Evolutionary conservation across 2,888 invertebrate species (phyloP).

Genomic region (Athalia circularis): DNA sequence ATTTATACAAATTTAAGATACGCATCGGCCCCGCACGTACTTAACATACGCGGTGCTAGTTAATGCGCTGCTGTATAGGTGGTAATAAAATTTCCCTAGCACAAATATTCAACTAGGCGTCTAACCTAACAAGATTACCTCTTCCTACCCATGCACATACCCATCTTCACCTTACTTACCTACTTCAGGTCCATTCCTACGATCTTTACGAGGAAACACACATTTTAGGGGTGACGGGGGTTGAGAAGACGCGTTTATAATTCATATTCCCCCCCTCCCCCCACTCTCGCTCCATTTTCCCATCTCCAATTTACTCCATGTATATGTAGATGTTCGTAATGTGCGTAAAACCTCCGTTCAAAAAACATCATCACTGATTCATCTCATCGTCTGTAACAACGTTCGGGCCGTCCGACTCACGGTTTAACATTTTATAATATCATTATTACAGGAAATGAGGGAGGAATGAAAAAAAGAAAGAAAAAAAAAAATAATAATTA

Average conservation of each 20-base stretch:
- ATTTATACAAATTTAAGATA: too few species aligned
- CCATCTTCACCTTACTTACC: background rate
- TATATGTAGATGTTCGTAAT: too few species aligned
- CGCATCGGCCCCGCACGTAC: too few species aligned
- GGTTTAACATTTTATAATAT: constrained; percentile 10
- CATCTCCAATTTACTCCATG: too few species aligned
- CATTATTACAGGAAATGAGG: constrained; percentile 26
- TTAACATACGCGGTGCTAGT: background rate
- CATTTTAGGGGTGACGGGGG: constrained; percentile 1
- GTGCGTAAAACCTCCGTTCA: too few species aligned
- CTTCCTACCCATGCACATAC: too few species aligned
- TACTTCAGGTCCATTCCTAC: constrained; percentile 30
- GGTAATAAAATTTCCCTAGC: constrained; percentile 36
- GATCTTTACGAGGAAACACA: constrained; percentile 43
- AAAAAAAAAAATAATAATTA: too few species aligned
- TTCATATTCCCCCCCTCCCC: constrained; percentile 12
- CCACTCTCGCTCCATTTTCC: background rate
- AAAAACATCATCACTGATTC: background rate
- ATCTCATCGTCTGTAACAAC: background rate
- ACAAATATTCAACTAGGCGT: constrained; percentile 45
- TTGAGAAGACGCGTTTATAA: constrained; percentile 8
- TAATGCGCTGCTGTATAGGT: constrained; percentile 20
- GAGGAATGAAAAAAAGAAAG: background rate
- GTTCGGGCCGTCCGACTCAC: background rate
- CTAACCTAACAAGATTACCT: constrained; percentile 39